These are phyloP conservation scores for Ctena decussata DNA, from an alignment of 2,888 invertebrate genomes.

Conservation along the genomic window DNA sequence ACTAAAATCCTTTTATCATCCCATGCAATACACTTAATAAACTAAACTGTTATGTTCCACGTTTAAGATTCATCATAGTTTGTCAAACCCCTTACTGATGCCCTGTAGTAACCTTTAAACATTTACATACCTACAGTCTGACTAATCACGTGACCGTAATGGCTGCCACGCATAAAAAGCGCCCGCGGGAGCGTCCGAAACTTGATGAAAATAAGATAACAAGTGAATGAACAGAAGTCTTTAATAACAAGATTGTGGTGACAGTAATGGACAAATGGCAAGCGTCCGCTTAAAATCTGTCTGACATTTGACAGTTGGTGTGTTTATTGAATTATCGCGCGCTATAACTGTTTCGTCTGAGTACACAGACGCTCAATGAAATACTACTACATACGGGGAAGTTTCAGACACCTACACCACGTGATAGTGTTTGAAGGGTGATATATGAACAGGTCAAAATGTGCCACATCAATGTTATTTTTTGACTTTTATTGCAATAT, in stretches of 20 bases:
- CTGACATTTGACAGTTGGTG: background rate
- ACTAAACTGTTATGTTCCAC: too few relatives aligned
- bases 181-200: slow-evolving; percentile 40
- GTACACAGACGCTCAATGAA: background rate
- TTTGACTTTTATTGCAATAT: background rate
- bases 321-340: too few relatives aligned
- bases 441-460: background rate
- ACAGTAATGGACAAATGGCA: background rate
- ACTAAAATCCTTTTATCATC: too few relatives aligned
- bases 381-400: background rate
- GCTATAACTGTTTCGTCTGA: background rate
- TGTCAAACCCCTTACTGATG: background rate
- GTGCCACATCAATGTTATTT: background rate
- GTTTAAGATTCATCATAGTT: background rate
- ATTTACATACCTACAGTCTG: slow-evolving; percentile 43
- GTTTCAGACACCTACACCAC: background rate
- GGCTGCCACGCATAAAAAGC: slow-evolving; percentile 34
- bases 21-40: too few relatives aligned
- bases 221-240: background rate
- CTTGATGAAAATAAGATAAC: slow-evolving; percentile 5
- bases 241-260: background rate
- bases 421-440: background rate
- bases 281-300: background rate
- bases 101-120: slow-evolving; percentile 1
- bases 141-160: slow-evolving; percentile 44